A percentile compares a stretch with the other conserved stretches of the same genome.
These are phyloP conservation scores for Uropetala carovei DNA, from an alignment of 2,888 invertebrate genomes.

Conservation along the genomic window DNA sequence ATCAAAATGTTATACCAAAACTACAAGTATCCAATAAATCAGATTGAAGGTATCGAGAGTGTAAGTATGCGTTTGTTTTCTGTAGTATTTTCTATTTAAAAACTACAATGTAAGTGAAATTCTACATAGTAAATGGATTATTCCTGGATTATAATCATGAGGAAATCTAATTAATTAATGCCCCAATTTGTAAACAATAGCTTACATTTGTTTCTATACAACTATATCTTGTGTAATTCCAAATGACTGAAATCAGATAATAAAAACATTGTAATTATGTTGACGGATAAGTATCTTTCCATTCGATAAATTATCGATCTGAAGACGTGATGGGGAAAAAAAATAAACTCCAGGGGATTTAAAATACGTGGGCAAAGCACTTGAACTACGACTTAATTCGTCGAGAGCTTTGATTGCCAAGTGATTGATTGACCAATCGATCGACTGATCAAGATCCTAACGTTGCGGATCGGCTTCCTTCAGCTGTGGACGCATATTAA, in stretches of 20 bases:
- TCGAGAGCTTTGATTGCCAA: neutral
- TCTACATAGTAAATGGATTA: too few species aligned
- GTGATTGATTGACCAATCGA: conserved; percentile 4
- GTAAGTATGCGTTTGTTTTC: too few species aligned
- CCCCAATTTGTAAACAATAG: too few species aligned
- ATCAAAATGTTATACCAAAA: too few species aligned
- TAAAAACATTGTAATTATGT: neutral
- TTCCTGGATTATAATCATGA: too few species aligned
- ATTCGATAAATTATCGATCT: neutral
- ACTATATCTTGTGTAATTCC: neutral
- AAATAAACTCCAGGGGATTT: neutral
- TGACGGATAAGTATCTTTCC: neutral
- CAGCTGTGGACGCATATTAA: neutral
- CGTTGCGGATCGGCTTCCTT: neutral
- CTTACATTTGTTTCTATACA: too few species aligned
- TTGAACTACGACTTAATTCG: conserved; percentile 12
- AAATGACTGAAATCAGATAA: neutral
- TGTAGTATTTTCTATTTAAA: too few species aligned
- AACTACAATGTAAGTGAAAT: too few species aligned
- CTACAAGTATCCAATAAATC: too few species aligned
- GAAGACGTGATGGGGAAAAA: neutral
- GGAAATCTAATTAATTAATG: too few species aligned
- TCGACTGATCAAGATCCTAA: conserved; percentile 1
- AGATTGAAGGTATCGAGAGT: too few species aligned
- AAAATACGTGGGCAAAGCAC: conserved; percentile 16